Base-by-base conservation (phyloP, 2,797 vertebrate species). In the Microhierax caerulescens region DNA sequence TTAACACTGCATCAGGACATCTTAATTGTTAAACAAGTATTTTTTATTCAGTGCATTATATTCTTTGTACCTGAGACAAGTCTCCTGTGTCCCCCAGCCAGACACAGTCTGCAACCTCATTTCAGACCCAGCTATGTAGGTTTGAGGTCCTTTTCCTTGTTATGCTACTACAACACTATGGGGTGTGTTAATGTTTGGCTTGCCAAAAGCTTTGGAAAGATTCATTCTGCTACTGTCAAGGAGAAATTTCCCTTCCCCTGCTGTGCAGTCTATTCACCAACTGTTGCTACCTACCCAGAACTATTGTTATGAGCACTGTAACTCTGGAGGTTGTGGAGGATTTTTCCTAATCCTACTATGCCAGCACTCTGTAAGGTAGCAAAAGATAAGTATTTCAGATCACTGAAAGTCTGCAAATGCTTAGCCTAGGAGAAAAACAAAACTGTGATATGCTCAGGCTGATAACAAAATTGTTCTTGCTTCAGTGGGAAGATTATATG, bases 81-180 rank as follows among this genome's bases (percentile, higher is more conserved):
- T 11, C 22, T 79, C 21, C 41, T 10, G 37, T 50, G 23, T 51
- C 22, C 48, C 22, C 20, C 56, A 69, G 57, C 30, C 22, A 25
- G 36, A 39, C 45, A 11, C 25, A 76, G 64, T 47, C 41, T 54
- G 53, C n/a, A 57, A 7, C 36, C 50, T 81, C 48, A 15, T 67
- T 76, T 76, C 69, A 47, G n/a, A 45, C 39, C 34, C 7, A 36
- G 25, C 34, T 47, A 0, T 5, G 20, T 25, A 39, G 59, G 10
- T 63, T 36, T 41, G 69, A 45, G 27, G 17, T 72, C 59, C 65
- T 47, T 64, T 51, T 51, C n/a, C 43, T 36, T 51, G 28, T 74
- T 61, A 16, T 0, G 0, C 21, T 76, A 28, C 53, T 14, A 0
- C 25, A 47, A 34, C 43, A 6, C 36, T 12, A 9, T 17, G 32